These are phyloP conservation scores for Mimachlamys varia DNA, from an alignment of 2,888 invertebrate species.

Conservation along the genomic window DNA sequence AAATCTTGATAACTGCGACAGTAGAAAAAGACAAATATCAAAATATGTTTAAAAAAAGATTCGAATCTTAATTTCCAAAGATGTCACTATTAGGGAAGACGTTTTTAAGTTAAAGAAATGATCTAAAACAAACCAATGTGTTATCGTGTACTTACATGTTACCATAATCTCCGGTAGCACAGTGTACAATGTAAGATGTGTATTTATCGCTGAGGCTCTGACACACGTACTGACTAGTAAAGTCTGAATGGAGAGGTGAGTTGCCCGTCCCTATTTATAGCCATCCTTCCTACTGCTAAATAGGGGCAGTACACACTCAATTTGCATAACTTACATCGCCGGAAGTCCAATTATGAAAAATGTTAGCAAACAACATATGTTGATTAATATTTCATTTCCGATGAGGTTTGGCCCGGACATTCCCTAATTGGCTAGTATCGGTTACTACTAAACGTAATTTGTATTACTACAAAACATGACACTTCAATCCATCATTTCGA, in stretches of 20 bases:
- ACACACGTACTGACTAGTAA: background rate
- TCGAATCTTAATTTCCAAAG: too few relatives aligned
- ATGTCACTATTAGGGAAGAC: too few relatives aligned
- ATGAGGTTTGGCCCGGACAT: background rate
- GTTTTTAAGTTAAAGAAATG: too few relatives aligned
- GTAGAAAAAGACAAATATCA: too few relatives aligned
- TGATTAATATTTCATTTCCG: slow-evolving; percentile 34
- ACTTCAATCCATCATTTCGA: background rate
- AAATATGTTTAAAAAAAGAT: too few relatives aligned
- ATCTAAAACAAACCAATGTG: too few relatives aligned
- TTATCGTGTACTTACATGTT: background rate
- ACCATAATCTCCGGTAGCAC: background rate
- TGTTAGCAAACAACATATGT: background rate
- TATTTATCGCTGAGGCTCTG: background rate
- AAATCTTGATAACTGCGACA: too few relatives aligned
- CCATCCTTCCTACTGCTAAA: background rate
- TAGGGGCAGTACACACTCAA: background rate
- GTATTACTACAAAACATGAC: background rate
- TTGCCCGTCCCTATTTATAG: background rate
- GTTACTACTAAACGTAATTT: background rate
- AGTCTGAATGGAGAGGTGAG: background rate
- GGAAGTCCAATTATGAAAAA: background rate
- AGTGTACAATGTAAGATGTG: background rate
- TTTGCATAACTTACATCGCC: background rate
- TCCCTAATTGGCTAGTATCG: background rate